Evolutionary conservation across 2,113 vertebrate genomes (phyloP), one percentile per base, ranked within the genome.

Genomic region (Salvator merianae): DNA sequence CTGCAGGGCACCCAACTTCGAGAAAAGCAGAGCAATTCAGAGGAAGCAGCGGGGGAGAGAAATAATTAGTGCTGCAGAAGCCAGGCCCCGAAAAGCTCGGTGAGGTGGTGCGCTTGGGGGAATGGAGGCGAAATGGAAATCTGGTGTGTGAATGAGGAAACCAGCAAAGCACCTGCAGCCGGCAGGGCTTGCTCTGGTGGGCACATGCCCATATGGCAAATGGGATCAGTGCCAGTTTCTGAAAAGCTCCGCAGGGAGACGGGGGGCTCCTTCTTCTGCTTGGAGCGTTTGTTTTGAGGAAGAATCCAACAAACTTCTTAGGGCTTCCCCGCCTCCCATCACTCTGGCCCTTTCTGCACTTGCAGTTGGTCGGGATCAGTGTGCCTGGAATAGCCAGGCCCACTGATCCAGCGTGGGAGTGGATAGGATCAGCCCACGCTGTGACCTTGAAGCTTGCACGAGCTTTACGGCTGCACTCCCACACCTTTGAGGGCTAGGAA

Each of bases 21-120:
- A 71, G 28, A 82, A 91, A 88, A 38, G 0, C 0, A 43, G 90
- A 80, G 83, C 68, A 91, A 91, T 94, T 93, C 90, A 92, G 92
- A 86, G 91, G 92, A 84, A 93, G 30, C 91, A 94, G 92, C 92
- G 55, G 92, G 93, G 89, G 90, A 94, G 88, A 84, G 88, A 93
- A 91, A 90, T 94, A 93, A 94, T 93, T 91, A 91, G 91, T 89
- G 85, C 32, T 0, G 24, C 81, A 91, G 81, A 91, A 0, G 0
- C 22, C 82, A 74, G 86, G 80, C 78, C 88, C 90, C 85, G 88
- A 89, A 92, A 93, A 89, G 87, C 91, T 88, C 88, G 88, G 87
- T 24, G 50, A 81, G 66, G 89, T 59, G 91, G 84, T 88, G 77
- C 63, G 91, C 89, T 91, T 89, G 77, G 87, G 86, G 86, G 89